These are phyloP conservation scores for Drosophila trapezifrons DNA, from an alignment of 1,140 invertebrate species.

Conservation along the genomic window DNA sequence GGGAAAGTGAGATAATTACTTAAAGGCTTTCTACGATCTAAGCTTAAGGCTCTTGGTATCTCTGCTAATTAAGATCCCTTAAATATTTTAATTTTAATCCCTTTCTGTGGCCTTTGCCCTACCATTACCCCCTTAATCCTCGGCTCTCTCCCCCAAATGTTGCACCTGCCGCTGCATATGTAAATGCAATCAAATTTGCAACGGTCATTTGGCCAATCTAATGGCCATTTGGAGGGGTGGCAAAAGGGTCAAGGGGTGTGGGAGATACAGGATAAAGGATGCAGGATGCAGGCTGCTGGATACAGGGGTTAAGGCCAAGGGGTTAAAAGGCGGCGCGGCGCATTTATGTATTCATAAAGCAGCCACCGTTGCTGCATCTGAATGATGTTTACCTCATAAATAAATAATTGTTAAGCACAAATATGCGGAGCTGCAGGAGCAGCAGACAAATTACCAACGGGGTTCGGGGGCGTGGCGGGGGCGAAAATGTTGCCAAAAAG, in stretches of 20 bases:
- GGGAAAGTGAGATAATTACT: too few relatives aligned
- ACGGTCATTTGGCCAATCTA: slow-evolving; percentile 81
- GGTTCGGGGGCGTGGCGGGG: background rate
- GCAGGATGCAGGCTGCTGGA: too few relatives aligned
- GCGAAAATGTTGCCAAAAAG: slow-evolving; percentile 68
- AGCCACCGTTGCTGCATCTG: slow-evolving; percentile 61
- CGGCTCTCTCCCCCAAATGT: background rate
- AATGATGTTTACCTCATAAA: slow-evolving; percentile 82
- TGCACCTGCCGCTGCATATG: slow-evolving; percentile 60
- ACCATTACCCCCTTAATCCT: background rate
- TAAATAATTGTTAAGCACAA: slow-evolving; percentile 78
- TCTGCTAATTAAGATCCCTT: background rate
- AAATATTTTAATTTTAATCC: slow-evolving; percentile 3
- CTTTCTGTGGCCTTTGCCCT: background rate
- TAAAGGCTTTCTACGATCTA: too few relatives aligned
- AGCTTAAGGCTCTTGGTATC: too few relatives aligned
- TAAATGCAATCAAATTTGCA: slow-evolving; percentile 80
- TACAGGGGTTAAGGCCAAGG: background rate
- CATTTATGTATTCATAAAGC: slow-evolving; percentile 73
- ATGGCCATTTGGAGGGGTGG: slow-evolving; percentile 60
- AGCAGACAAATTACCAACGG: slow-evolving; percentile 70
- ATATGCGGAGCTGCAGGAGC: slow-evolving; percentile 59
- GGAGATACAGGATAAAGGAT: background rate
- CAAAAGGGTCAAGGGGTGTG: background rate
- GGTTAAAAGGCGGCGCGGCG: slow-evolving; percentile 33